Conservation (phyloP, 1,140 invertebrate genomes). For the Drosophila parvula region DNA sequence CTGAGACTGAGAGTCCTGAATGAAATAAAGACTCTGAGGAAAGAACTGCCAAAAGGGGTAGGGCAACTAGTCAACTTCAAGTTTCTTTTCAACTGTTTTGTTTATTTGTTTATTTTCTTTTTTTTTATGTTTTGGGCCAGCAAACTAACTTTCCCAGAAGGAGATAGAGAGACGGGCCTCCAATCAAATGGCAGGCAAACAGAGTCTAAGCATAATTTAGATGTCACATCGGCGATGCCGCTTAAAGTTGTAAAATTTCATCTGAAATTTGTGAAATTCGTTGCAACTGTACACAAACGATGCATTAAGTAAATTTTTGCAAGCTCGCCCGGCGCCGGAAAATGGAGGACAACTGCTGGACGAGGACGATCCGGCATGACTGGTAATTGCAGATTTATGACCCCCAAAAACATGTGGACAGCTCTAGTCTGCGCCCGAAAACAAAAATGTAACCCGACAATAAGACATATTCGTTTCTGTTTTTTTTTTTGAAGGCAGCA, state of each 20-base stretch:
- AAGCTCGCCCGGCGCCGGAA: slow-evolving; percentile 37
- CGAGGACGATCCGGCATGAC: slow-evolving; percentile 39
- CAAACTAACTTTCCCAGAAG: slow-evolving; percentile 42
- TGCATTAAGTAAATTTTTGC: slow-evolving; percentile 50
- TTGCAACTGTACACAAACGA: slow-evolving; percentile 21
- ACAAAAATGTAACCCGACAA: slow-evolving; percentile 7
- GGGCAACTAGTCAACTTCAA: slow-evolving; percentile 46
- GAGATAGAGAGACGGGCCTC: slow-evolving; percentile 15
- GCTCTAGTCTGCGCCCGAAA: slow-evolving; percentile 32
- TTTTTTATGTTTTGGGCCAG: slow-evolving; percentile 15
- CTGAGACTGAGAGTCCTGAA: slow-evolving; percentile 5
- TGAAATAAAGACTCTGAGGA: slow-evolving; percentile 28
- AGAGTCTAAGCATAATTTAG: slow-evolving; percentile 67
- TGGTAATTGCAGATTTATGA: slow-evolving; percentile 78
- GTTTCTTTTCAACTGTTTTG: slow-evolving; percentile 50
- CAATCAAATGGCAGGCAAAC: slow-evolving; percentile 68
- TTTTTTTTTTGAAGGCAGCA: background rate
- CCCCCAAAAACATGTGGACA: slow-evolving; percentile 71
- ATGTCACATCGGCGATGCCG: slow-evolving; percentile 47
- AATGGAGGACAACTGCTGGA: slow-evolving; percentile 13
- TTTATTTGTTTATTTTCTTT: slow-evolving; percentile 62
- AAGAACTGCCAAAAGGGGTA: background rate
- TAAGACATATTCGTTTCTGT: background rate
- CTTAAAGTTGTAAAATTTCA: slow-evolving; percentile 59
- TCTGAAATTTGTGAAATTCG: slow-evolving; percentile 6